These are phyloP conservation scores for Erpetoichthys calabaricus DNA, from an alignment of 2,797 vertebrate species.

Conservation along the genomic window DNA sequence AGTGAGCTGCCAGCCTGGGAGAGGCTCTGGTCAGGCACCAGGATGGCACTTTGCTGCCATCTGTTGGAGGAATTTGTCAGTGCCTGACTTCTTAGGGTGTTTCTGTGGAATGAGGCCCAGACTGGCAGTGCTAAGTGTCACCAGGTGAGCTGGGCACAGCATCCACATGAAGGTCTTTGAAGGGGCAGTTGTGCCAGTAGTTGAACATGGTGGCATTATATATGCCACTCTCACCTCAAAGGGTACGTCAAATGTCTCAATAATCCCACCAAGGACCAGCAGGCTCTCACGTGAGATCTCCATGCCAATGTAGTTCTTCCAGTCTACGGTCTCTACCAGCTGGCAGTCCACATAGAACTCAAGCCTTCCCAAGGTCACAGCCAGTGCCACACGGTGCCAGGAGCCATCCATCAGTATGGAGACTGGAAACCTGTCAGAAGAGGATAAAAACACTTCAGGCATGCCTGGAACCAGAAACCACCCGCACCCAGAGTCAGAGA, in stretches of 20 bases:
- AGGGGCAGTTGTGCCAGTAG: no score
- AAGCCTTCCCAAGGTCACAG: constrained; percentile 52
- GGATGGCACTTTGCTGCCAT: constrained; percentile 13
- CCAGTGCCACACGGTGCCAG: constrained; percentile 64
- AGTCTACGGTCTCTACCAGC: constrained; percentile 63
- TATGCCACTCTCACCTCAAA: constrained; percentile 54
- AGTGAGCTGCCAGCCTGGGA: no score
- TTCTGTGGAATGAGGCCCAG: neutral
- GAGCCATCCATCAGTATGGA: constrained; percentile 49
- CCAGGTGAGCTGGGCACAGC: no score
- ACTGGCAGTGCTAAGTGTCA: no score
- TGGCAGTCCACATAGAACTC: constrained; percentile 65
- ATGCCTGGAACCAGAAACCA: neutral
- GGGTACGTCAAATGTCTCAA: constrained; percentile 61
- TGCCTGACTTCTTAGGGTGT: neutral
- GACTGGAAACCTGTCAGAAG: constrained; percentile 57
- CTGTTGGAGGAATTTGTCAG: constrained; percentile 9
- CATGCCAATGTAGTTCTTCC: constrained; percentile 54
- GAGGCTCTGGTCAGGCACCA: no score
- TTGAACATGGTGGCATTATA: neutral
- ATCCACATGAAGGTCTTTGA: no score
- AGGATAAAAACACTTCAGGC: neutral
- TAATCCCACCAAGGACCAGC: constrained; percentile 60
- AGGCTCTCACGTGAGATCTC: constrained; percentile 55
- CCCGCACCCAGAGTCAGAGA: neutral